Evolutionary conservation across 2,113 vertebrate species (phyloP).

Genomic region (Proterorhinus semilunaris): DNA sequence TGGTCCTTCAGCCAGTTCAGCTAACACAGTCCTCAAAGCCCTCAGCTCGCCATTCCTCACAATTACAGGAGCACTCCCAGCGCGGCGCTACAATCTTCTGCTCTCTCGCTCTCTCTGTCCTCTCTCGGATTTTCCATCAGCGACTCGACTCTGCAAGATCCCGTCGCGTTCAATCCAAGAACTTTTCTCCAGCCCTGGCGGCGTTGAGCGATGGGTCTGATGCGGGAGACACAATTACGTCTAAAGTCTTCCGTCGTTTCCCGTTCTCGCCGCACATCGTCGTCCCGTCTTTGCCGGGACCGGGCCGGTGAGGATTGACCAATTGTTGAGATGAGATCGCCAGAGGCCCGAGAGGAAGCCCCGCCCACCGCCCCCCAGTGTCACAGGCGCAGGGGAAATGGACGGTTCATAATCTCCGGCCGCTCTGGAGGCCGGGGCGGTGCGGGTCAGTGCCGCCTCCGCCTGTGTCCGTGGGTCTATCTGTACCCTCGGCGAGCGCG

Average conservation of each 20-base stretch:
- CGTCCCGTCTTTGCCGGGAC: too few relatives aligned
- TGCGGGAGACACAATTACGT: too few relatives aligned
- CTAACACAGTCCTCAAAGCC: constrained; percentile 74
- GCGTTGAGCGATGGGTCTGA: too few relatives aligned
- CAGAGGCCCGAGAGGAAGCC: neutral
- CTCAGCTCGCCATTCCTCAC: constrained; percentile 71
- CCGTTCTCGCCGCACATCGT: too few relatives aligned
- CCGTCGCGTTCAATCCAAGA: constrained; percentile 14
- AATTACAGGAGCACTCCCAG: constrained; percentile 53
- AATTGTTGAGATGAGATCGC: too few relatives aligned
- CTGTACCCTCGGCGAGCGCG: constrained; percentile 24
- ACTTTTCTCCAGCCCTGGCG: too few relatives aligned
- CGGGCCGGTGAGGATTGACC: too few relatives aligned
- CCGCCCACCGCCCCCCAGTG: constrained; percentile 20
- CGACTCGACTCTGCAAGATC: constrained; percentile 48
- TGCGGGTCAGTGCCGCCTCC: constrained; percentile 10
- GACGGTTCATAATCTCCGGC: too few relatives aligned
- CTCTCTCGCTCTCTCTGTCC: constrained; percentile 39
- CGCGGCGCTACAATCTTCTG: constrained; percentile 33
- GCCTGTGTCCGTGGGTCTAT: neutral
- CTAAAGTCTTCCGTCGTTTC: too few relatives aligned
- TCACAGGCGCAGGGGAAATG: neutral
- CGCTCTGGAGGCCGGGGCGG: too few relatives aligned
- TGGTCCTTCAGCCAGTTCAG: constrained; percentile 64
- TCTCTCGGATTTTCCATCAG: constrained; percentile 61